Evolutionary conservation across 2,888 invertebrate genomes (phyloP).

Genomic region (Ceriagrion tenellum): DNA sequence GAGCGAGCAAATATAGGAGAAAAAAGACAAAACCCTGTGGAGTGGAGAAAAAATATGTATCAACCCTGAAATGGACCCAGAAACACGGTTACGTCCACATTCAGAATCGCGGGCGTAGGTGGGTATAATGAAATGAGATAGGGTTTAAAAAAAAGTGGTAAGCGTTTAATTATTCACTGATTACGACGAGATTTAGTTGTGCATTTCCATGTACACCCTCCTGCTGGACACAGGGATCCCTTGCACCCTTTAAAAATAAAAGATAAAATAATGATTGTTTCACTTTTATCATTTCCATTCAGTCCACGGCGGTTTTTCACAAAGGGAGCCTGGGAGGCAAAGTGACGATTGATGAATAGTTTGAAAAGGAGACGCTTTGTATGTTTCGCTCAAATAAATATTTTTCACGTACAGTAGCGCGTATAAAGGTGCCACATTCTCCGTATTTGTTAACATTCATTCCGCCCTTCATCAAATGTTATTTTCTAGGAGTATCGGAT

Average conservation of each 20-base stretch:
- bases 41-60: not conserved
- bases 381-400: no score
- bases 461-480: no score
- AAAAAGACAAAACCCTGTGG: not conserved
- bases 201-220: not conserved
- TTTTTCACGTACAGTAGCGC: no score
- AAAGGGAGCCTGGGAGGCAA: not conserved
- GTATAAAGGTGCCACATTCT: no score
- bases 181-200: not conserved
- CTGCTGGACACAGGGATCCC: not conserved
- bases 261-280: not conserved
- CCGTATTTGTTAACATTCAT: no score
- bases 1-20: not conserved
- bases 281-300: not conserved
- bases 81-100: not conserved
- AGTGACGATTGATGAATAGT: not conserved
- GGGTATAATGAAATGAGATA: not conserved
- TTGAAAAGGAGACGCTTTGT: not conserved
- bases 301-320: not conserved
- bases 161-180: not conserved
- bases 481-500: no score
- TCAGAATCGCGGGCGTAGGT: not conserved
- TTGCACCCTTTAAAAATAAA: not conserved
- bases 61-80: conserved; percentile 9
- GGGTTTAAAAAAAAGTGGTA: not conserved